Evolutionary conservation across 2,797 vertebrate species (phyloP).

Genomic region (Phalloptychus januarius): DNA sequence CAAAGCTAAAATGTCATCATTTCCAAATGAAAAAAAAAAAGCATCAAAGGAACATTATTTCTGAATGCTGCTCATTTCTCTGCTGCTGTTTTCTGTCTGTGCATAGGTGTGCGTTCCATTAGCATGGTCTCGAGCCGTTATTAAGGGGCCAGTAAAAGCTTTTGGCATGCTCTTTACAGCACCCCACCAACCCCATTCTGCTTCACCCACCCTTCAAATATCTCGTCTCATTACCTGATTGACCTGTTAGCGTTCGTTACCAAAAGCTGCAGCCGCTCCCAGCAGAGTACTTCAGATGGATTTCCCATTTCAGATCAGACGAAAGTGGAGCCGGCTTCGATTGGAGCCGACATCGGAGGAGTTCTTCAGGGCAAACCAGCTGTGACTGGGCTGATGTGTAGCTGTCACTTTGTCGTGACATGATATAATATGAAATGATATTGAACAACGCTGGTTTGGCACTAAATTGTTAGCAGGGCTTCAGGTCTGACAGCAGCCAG

Average conservation of each 20-base stretch:
- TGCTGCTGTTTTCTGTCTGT: slow-evolving; percentile 50
- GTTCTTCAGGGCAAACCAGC: slow-evolving; percentile 98
- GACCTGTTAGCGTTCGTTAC: slow-evolving; percentile 76
- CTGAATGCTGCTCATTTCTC: slow-evolving; percentile 43
- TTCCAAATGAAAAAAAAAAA: slow-evolving; percentile 12
- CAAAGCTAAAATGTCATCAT: slow-evolving; percentile 22
- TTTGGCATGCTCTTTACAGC: slow-evolving; percentile 74
- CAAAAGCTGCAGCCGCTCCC: slow-evolving; percentile 70
- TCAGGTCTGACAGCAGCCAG: slow-evolving; percentile 98
- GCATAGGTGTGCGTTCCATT: slow-evolving; percentile 65
- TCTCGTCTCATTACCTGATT: slow-evolving; percentile 78
- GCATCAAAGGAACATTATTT: slow-evolving; percentile 24
- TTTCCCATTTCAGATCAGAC: slow-evolving; percentile 85
- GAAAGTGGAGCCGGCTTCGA: slow-evolving; percentile 90
- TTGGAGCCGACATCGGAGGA: slow-evolving; percentile 90
- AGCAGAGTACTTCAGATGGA: slow-evolving; percentile 75
- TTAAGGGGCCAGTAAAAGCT: slow-evolving; percentile 64
- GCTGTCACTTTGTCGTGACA: slow-evolving; percentile 93
- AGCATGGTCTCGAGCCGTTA: slow-evolving; percentile 63
- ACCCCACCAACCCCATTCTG: slow-evolving; percentile 24
- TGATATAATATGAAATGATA: slow-evolving; percentile 99
- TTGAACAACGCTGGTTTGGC: slow-evolving; percentile 97
- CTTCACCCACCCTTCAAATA: slow-evolving; percentile 67
- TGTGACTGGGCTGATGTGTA: slow-evolving; percentile 94
- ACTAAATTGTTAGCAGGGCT: slow-evolving; percentile 99